Percentiles rank a stretch among this genome's conserved stretches.
These are phyloP conservation scores for Dallia pectoralis DNA, from an alignment of 2,797 vertebrate species.

Conservation along the genomic window DNA sequence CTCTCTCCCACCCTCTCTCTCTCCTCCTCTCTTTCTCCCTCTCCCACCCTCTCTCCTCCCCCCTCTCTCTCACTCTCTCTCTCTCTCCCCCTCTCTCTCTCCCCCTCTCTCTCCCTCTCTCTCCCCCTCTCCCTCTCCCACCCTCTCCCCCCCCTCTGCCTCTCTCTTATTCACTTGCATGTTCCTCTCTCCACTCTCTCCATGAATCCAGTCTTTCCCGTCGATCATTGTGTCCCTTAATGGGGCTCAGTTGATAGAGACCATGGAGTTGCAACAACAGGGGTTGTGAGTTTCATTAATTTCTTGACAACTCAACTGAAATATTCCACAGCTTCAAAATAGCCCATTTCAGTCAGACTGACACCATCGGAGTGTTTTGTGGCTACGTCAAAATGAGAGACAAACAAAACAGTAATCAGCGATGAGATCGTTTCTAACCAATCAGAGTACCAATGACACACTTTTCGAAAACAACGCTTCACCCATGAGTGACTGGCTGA, in stretches of 20 bases:
- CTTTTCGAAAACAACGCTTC: too few relatives aligned
- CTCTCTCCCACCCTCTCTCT: constrained; percentile 8
- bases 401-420: too few relatives aligned
- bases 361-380: too few relatives aligned
- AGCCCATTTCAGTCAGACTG: too few relatives aligned
- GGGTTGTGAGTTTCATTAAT: neutral
- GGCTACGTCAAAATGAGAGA: too few relatives aligned
- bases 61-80: constrained; percentile 2
- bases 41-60: constrained; percentile 2
- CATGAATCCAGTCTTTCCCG: neutral
- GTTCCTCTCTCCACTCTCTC: neutral
- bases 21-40: constrained; percentile 3
- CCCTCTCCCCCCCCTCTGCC: constrained; percentile 4
- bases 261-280: too few relatives aligned
- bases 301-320: neutral
- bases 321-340: neutral
- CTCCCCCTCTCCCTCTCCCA: constrained; percentile 8
- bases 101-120: constrained; percentile 6
- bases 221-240: neutral
- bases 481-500: neutral
- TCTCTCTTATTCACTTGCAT: neutral
- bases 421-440: too few relatives aligned
- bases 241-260: too few relatives aligned
- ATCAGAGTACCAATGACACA: too few relatives aligned
- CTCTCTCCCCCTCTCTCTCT: constrained; percentile 3